Conservation (phyloP, 2,888 invertebrate genomes). For the Hipparchia semele region DNA sequence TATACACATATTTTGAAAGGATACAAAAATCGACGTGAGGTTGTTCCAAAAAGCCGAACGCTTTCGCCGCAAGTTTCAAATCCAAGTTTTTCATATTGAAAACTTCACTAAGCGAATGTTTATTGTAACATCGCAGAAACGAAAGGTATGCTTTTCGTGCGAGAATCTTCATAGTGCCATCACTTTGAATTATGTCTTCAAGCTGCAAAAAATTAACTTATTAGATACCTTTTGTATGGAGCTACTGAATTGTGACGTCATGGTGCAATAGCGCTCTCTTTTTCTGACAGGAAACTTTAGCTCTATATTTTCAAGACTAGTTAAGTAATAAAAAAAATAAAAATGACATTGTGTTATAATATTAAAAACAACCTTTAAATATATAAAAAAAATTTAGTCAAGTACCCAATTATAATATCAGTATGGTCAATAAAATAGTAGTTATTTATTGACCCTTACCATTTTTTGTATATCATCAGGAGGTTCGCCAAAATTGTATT, state of each 20-base stretch:
- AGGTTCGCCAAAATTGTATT: slow-evolving; percentile 82
- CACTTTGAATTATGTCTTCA: slow-evolving; percentile 94
- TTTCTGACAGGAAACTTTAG: too few species aligned
- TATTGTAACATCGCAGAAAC: slow-evolving; percentile 97
- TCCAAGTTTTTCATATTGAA: slow-evolving; percentile 96
- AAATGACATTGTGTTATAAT: too few species aligned
- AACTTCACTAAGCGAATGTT: slow-evolving; percentile 95
- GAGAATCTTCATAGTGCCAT: slow-evolving; percentile 95
- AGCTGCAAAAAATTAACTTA: slow-evolving; percentile 83
- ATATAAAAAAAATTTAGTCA: too few species aligned
- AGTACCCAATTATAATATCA: too few species aligned
- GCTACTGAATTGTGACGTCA: too few species aligned
- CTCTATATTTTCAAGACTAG: too few species aligned
- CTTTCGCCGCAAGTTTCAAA: slow-evolving; percentile 92
- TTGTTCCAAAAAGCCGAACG: slow-evolving; percentile 96
- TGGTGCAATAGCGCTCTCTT: too few species aligned
- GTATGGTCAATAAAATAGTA: too few species aligned
- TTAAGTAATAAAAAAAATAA: too few species aligned
- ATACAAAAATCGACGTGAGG: slow-evolving; percentile 96
- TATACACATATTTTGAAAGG: slow-evolving; percentile 54
- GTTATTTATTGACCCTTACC: slow-evolving; percentile 50
- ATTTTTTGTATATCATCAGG: slow-evolving; percentile 61
- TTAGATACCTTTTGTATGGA: background rate
- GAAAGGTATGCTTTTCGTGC: slow-evolving; percentile 97
- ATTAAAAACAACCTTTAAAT: too few species aligned